Conservation (phyloP, 1,140 invertebrate genomes). For the Amphibalanus amphitrite region DNA sequence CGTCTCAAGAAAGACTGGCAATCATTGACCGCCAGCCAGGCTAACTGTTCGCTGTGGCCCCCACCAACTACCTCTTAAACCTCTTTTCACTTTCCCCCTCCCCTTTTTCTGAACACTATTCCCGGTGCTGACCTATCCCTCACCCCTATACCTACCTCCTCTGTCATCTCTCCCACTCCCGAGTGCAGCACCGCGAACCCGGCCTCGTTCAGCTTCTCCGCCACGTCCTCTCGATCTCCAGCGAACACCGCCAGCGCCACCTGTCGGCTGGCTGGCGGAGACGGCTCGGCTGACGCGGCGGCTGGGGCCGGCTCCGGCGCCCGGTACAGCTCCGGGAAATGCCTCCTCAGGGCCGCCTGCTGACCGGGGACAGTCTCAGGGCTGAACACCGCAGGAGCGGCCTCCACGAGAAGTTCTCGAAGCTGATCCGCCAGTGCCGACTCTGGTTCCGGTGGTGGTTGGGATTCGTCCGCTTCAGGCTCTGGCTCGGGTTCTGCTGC, state of each 20-base stretch:
- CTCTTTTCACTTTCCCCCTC: too few relatives aligned
- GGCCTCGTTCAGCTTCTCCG: background rate
- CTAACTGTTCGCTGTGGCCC: too few relatives aligned
- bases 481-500: background rate
- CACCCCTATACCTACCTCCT: background rate
- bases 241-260: background rate
- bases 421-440: background rate
- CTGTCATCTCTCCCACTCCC: background rate
- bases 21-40: too few relatives aligned
- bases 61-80: too few relatives aligned
- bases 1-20: too few relatives aligned
- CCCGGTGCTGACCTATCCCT: too few relatives aligned
- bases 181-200: background rate
- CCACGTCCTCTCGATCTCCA: background rate
- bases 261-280: background rate
- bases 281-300: too few relatives aligned
- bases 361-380: background rate
- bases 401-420: background rate
- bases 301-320: too few relatives aligned
- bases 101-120: too few relatives aligned
- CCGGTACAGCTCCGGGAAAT: background rate
- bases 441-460: too few relatives aligned
- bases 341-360: background rate
- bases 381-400: background rate
- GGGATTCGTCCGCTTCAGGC: too few relatives aligned